These are phyloP conservation scores for Myzus persicae DNA, from an alignment of 1,140 invertebrate genomes.

Conservation along the genomic window DNA sequence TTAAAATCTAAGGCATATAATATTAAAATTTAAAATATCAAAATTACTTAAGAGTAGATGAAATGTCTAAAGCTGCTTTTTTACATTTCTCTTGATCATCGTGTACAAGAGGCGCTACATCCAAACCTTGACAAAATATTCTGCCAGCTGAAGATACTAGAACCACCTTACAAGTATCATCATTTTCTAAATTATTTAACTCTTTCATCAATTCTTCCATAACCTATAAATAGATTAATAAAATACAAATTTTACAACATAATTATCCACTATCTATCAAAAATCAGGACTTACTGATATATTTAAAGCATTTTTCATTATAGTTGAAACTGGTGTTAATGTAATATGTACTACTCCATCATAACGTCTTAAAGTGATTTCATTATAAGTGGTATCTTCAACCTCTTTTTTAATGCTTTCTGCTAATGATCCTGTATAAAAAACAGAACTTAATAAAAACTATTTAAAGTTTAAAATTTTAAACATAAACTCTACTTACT, in stretches of 20 bases:
- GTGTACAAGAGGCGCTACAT: conserved; percentile 72
- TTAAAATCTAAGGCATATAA: background rate
- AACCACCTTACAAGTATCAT: conserved; percentile 70
- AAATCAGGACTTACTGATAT: conserved; percentile 44
- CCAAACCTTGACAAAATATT: conserved; percentile 77
- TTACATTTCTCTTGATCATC: conserved; percentile 70
- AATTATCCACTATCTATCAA: background rate
- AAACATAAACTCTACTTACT: conserved; percentile 26
- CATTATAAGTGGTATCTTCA: conserved; percentile 63
- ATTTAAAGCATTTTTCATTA: conserved; percentile 68
- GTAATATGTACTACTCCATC: conserved; percentile 74
- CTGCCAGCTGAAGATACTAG: conserved; percentile 71
- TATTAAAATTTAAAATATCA: background rate
- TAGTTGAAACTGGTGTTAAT: conserved; percentile 69
- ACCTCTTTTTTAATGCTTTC: conserved; percentile 44
- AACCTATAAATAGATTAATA: conserved; percentile 66
- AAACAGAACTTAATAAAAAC: background rate
- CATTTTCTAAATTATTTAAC: conserved; percentile 69
- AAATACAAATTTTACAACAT: background rate
- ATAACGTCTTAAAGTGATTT: conserved; percentile 71
- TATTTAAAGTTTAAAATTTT: background rate
- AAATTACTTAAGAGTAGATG: conserved; percentile 70
- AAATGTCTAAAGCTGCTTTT: conserved; percentile 69
- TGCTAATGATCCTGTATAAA: conserved; percentile 33
- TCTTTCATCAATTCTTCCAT: conserved; percentile 72